phyloP scores from a whole-genome alignment of 2,797 vertebrate species.

The Helarctos malayanus region DNA sequence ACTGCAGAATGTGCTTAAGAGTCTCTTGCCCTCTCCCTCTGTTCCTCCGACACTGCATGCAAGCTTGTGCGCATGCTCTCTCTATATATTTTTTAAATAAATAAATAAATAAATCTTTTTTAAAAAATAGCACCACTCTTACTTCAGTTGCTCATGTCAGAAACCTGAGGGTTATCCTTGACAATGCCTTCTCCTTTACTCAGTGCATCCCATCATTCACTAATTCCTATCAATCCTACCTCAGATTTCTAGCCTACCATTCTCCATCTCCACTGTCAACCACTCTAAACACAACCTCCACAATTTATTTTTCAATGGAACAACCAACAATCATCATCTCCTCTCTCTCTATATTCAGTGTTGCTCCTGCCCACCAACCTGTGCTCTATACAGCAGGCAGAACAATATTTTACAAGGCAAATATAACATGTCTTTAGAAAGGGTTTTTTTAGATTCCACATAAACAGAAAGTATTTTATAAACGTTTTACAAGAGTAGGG shows the following conservation, averaged over 20 bases:
- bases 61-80: background rate
- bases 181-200: background rate
- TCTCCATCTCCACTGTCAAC: background rate
- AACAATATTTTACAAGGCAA: slow-evolving; percentile 14
- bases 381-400: background rate
- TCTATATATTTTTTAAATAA: background rate
- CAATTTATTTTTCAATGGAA: slow-evolving; percentile 33
- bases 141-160: background rate
- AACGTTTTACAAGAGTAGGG: background rate
- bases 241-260: background rate
- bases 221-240: background rate
- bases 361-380: background rate
- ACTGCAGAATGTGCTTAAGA: background rate
- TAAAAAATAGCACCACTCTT: background rate
- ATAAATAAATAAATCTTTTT: background rate
- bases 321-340: background rate
- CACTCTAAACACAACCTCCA: background rate
- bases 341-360: background rate
- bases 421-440: background rate
- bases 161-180: background rate
- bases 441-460: background rate
- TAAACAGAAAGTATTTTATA: background rate
- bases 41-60: background rate
- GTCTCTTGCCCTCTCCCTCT: background rate
- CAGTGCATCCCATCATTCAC: background rate